phyloP scores from a whole-genome alignment of 2,888 invertebrate species.

The Tortrix viridana region DNA sequence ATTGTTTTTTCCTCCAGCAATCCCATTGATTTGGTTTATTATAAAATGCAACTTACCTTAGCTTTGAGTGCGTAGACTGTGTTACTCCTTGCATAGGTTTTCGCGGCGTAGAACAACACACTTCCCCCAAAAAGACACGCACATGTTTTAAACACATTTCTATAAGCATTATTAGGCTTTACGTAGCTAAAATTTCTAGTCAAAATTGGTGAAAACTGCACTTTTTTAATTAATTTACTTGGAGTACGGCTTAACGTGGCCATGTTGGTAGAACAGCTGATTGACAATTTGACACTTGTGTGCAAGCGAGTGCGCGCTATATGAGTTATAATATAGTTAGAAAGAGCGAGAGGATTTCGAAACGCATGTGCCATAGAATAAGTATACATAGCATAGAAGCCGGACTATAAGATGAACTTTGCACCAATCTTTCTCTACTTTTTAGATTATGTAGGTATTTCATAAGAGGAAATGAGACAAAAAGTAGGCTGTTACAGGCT shows the following conservation, averaged over 20 bases:
- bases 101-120: slow-evolving; percentile 66
- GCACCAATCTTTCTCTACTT: no score
- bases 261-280: slow-evolving; percentile 80
- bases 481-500: no score
- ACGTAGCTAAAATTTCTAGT: slow-evolving; percentile 65
- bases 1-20: slow-evolving; percentile 1
- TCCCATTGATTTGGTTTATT: slow-evolving; percentile 12
- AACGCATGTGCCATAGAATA: no score
- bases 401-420: no score
- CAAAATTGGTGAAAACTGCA: slow-evolving; percentile 61
- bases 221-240: slow-evolving; percentile 72
- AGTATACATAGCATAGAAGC: no score
- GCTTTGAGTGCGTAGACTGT: slow-evolving; percentile 78
- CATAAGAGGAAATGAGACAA: no score
- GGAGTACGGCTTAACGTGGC: slow-evolving; percentile 77
- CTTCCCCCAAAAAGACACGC: slow-evolving; percentile 74
- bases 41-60: slow-evolving; percentile 65
- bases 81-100: slow-evolving; percentile 63
- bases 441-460: no score
- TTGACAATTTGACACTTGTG: slow-evolving; percentile 56
- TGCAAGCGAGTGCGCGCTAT: slow-evolving; percentile 51
- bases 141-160: slow-evolving; percentile 67
- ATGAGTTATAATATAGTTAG: not conserved
- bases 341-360: slow-evolving; percentile 1
- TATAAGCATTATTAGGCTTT: slow-evolving; percentile 60